These are phyloP conservation scores for Chelonia mydas DNA, from an alignment of 2,797 vertebrate genomes.

Conservation along the genomic window DNA sequence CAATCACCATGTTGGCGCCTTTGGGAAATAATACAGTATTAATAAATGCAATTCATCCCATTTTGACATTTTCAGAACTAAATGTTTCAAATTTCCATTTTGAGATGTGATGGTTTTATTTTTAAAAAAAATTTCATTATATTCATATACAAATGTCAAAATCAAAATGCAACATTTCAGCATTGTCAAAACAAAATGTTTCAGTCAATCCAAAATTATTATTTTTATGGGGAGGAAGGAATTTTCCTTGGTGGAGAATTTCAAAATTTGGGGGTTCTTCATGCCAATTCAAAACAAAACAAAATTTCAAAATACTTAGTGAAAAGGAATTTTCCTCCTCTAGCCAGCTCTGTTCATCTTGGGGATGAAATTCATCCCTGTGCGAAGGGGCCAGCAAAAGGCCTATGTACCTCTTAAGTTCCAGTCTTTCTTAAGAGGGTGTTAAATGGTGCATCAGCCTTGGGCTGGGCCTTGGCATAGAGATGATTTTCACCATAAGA, in stretches of 20 bases:
- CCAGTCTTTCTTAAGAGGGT: neutral
- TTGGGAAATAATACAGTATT: neutral
- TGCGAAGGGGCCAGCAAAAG: neutral
- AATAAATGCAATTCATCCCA: neutral
- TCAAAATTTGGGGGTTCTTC: neutral
- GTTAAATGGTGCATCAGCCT: neutral
- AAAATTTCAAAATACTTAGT: conserved; percentile 11
- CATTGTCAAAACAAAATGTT: neutral
- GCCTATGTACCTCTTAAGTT: neutral
- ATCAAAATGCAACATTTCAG: neutral
- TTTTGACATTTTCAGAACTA: neutral
- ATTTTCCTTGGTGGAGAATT: neutral
- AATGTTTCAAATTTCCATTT: neutral
- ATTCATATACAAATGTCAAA: neutral
- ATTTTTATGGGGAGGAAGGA: neutral
- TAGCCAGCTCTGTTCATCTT: neutral
- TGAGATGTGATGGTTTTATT: neutral
- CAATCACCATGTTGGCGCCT: neutral
- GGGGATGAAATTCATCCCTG: neutral
- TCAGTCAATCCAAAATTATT: neutral
- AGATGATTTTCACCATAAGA: neutral
- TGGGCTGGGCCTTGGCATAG: neutral
- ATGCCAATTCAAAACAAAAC: neutral
- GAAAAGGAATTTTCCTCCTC: neutral
- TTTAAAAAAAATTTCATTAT: neutral